Percentiles rank a stretch among this genome's conserved stretches.
These are phyloP conservation scores for Campoletis raptor DNA, from an alignment of 2,888 invertebrate species.

Conservation along the genomic window DNA sequence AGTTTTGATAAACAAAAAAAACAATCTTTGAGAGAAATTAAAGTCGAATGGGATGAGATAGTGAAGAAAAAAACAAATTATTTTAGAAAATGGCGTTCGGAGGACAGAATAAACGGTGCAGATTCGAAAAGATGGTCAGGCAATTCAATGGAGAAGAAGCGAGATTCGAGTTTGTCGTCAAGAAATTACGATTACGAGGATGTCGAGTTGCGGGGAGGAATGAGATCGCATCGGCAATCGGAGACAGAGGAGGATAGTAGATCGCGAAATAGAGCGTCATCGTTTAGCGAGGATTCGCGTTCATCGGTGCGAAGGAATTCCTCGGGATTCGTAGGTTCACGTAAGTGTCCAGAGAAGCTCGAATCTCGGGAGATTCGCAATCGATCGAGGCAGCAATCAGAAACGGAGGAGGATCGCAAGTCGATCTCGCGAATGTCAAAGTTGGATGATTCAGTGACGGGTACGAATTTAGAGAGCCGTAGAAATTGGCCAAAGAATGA, in stretches of 20 bases:
- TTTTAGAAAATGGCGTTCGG: slow-evolving; percentile 78
- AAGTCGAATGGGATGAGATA: slow-evolving; percentile 6
- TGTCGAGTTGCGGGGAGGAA: slow-evolving; percentile 69
- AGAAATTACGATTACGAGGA: slow-evolving; percentile 76
- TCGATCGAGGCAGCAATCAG: slow-evolving; percentile 64
- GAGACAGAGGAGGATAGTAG: slow-evolving; percentile 64
- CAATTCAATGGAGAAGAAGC: slow-evolving; percentile 71
- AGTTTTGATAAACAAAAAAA: neutral
- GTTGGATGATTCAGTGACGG: neutral
- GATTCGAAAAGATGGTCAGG: slow-evolving; percentile 80
- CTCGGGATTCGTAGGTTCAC: slow-evolving; percentile 18
- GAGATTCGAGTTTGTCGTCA: slow-evolving; percentile 72
- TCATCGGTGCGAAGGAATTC: slow-evolving; percentile 45
- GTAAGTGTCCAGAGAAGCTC: slow-evolving; percentile 43
- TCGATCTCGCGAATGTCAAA: neutral
- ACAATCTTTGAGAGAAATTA: neutral
- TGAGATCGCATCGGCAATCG: slow-evolving; percentile 69
- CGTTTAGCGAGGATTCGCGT: slow-evolving; percentile 71
- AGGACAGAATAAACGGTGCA: slow-evolving; percentile 77
- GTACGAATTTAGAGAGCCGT: slow-evolving; percentile 26
- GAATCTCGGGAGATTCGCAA: slow-evolving; percentile 52
- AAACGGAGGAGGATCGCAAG: slow-evolving; percentile 65
- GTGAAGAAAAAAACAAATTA: neutral
- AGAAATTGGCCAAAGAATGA: slow-evolving; percentile 53
- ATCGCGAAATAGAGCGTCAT: slow-evolving; percentile 50